Evolutionary conservation across 2,113 vertebrate genomes (phyloP), one percentile per base, ranked within the genome.

Genomic region (Peucedramus taeniatus): DNA sequence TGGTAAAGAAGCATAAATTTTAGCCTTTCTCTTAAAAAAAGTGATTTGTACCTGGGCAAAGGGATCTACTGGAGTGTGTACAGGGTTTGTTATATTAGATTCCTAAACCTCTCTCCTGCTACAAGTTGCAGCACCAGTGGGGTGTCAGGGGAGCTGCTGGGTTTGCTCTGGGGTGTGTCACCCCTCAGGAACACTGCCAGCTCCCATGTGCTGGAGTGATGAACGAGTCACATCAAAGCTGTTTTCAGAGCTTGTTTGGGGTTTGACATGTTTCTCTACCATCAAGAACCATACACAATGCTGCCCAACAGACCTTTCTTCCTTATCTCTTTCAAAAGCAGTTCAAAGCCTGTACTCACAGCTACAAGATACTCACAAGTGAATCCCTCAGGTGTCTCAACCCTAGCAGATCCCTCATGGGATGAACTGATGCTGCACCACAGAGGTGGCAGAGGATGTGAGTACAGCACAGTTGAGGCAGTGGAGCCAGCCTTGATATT

Each of bases 21-120:
- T 79, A 65, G 37, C 10, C 30, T 82, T 71, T 65, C 20, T 74
- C 50, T 80, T 21, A 35, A 57, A 68, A 64, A 35, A 69, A 2
- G 5, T 7, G 0, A 7, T 50, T 70, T 78, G 7, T 18, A 9
- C 8, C 9, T 28, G 15, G 18, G 11, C 31, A 60, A 60, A 31
- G 15, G 15, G 17, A 56, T 39, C 57, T 53, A 28, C 28, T 37
- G 54, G 13, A 16, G 0, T 45, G 19, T 15, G 5, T 5, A 10
- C 1, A 0, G 4, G 10, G 2, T 42, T 81, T 5, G 0, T 50
- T 33, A 42, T 50, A 49, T 54, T 35, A 0, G 0, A 14, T 33
- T 61, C 22, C 50, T 37, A 49, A 83, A 42, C 9, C 11, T 51
- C 42, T 72, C 10, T 10, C 15, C 33, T 66, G 14, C 15, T 60